A percentile compares a stretch with the other conserved stretches of the same genome.
Evolutionary conservation across 2,888 invertebrate species (phyloP).

Genomic region (Chesias legatella): DNA sequence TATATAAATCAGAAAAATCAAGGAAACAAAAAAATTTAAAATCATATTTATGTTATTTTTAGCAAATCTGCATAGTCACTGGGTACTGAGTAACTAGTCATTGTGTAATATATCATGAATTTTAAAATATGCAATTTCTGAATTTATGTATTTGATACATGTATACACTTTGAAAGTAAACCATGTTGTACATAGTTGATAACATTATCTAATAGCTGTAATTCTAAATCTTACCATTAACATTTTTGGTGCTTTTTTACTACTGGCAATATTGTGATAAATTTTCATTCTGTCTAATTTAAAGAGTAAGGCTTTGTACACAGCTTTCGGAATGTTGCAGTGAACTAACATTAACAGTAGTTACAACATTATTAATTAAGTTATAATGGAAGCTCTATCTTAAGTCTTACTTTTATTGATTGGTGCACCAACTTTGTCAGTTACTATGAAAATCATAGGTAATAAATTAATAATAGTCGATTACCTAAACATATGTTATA

Average conservation of each 20-base stretch:
- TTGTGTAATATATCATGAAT: conserved; percentile 36
- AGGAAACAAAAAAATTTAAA: conserved; percentile 43
- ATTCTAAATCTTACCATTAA: conserved; percentile 58
- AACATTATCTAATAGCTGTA: conserved; percentile 42
- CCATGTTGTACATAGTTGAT: conserved; percentile 67
- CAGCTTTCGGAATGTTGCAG: conserved; percentile 79
- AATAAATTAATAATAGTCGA: conserved; percentile 9
- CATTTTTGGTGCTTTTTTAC: conserved; percentile 68
- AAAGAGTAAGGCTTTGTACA: conserved; percentile 73
- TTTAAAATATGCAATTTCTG: conserved; percentile 19
- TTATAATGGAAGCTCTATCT: conserved; percentile 21
- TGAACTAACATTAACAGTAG: conserved; percentile 70
- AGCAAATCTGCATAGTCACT: conserved; percentile 39
- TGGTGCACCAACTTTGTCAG: conserved; percentile 51
- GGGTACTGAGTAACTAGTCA: too few relatives aligned
- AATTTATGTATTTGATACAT: conserved; percentile 35
- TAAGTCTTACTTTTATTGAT: conserved; percentile 31
- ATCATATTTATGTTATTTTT: conserved; percentile 20
- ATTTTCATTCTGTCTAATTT: conserved; percentile 55
- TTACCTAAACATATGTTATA: conserved; percentile 4
- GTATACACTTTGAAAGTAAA: conserved; percentile 26
- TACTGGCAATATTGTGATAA: conserved; percentile 69
- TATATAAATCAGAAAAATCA: conserved; percentile 72
- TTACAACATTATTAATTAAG: conserved; percentile 50
- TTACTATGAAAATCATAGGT: conserved; percentile 14